Evolutionary conservation across 2,888 invertebrate genomes (phyloP).

Genomic region (Diloba caeruleocephala): DNA sequence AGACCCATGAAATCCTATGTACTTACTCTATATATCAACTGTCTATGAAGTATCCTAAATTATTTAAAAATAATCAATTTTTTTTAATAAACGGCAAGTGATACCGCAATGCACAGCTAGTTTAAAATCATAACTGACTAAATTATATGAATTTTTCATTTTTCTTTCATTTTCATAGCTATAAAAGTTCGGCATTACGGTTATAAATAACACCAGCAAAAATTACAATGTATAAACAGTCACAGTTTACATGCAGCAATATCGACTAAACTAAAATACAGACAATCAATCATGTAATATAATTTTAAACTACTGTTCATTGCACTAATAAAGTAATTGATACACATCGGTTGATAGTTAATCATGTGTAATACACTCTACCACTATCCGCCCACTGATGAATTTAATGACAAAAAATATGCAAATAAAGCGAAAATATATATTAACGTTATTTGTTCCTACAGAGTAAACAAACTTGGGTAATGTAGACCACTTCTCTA

Average conservation of each 20-base stretch:
- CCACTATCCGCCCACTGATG: slow-evolving; percentile 45
- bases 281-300: slow-evolving; percentile 47
- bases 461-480: slow-evolving; percentile 63
- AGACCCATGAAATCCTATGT: too few relatives aligned
- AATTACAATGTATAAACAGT: slow-evolving; percentile 18
- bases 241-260: slow-evolving; percentile 6
- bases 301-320: slow-evolving; percentile 45
- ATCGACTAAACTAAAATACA: slow-evolving; percentile 13
- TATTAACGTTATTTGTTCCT: slow-evolving; percentile 59
- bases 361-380: slow-evolving; percentile 36
- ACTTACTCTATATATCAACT: too few relatives aligned
- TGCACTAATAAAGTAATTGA: slow-evolving; percentile 53
- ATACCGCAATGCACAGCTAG: too few relatives aligned
- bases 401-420: slow-evolving; percentile 71
- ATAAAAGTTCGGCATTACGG: slow-evolving; percentile 30
- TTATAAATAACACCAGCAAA: slow-evolving; percentile 27
- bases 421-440: slow-evolving; percentile 69
- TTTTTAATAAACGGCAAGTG: too few relatives aligned
- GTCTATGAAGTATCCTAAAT: too few relatives aligned
- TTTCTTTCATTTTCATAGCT: too few relatives aligned
- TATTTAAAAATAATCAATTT: too few relatives aligned
- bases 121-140: too few relatives aligned
- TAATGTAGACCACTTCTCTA: slow-evolving; percentile 57
- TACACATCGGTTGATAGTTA: slow-evolving; percentile 39
- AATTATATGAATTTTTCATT: too few relatives aligned